A percentile compares a stretch with the other conserved stretches of the same genome.
phyloP scores from a whole-genome alignment of 37 sponge, comb jelly and placozoan genomes.

The Cladorhizidae sp. region DNA sequence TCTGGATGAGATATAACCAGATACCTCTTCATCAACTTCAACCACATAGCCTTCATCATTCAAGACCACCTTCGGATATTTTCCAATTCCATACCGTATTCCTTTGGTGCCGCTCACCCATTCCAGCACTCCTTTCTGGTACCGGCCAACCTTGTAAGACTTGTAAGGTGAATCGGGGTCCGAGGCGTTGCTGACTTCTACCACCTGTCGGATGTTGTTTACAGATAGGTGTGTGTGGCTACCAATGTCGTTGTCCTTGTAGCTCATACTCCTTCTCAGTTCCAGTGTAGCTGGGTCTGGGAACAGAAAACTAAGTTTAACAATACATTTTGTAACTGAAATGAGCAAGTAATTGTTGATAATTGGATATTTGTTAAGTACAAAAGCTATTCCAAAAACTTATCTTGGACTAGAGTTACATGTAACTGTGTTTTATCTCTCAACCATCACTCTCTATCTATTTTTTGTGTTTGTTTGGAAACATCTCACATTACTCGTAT shows the following conservation, averaged over 20 bases:
- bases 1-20: neutral
- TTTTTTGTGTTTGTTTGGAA: too few relatives aligned
- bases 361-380: too few relatives aligned
- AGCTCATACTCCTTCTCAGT: neutral
- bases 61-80: neutral
- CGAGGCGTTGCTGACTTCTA: slow-evolving; percentile 5
- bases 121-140: neutral
- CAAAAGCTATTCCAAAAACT: too few relatives aligned
- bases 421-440: too few relatives aligned
- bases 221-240: neutral
- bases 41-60: slow-evolving; percentile 3
- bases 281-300: neutral
- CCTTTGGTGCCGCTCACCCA: neutral
- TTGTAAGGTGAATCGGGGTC: neutral
- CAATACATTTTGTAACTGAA: too few relatives aligned
- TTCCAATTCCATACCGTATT: slow-evolving; percentile 5
- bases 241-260: neutral
- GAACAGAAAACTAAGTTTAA: too few relatives aligned
- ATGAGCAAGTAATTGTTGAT: too few relatives aligned
- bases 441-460: too few relatives aligned
- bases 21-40: slow-evolving; percentile 3
- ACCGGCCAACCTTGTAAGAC: neutral
- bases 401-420: too few relatives aligned
- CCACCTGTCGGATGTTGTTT: neutral
- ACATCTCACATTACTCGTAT: too few relatives aligned